Evolutionary conservation across 2,113 vertebrate genomes (phyloP).

Genomic region (Tetrao urogallus): DNA sequence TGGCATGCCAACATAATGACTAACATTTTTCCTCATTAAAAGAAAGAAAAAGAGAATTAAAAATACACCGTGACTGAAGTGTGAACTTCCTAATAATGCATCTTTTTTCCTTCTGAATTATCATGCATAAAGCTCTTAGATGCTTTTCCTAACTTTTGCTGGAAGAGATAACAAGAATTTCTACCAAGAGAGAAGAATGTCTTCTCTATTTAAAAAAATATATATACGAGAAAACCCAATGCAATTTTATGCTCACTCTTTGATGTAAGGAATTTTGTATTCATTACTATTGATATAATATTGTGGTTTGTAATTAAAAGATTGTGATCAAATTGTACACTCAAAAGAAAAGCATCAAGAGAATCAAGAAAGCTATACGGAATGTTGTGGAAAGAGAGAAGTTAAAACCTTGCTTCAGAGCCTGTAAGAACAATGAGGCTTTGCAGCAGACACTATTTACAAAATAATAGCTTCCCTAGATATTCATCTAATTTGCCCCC

Average conservation of each 20-base stretch:
- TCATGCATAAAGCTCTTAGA: background rate
- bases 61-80: background rate
- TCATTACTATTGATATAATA: background rate
- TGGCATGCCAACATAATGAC: background rate
- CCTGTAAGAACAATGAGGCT: background rate
- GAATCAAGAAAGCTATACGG: background rate
- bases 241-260: background rate
- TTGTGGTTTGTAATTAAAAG: slow-evolving; percentile 6
- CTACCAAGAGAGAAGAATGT: background rate
- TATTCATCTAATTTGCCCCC: background rate
- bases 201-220: background rate
- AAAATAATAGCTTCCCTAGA: background rate
- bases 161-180: background rate
- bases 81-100: background rate
- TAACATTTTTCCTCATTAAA: background rate
- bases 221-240: background rate
- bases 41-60: background rate
- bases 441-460: background rate
- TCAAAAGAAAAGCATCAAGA: background rate
- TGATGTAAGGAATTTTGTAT: background rate
- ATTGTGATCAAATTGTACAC: background rate
- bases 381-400: background rate
- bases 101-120: background rate
- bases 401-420: background rate
- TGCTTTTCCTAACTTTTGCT: background rate